Evolutionary conservation across 2,888 invertebrate genomes (phyloP).

Genomic region (Volucella zonaria): DNA sequence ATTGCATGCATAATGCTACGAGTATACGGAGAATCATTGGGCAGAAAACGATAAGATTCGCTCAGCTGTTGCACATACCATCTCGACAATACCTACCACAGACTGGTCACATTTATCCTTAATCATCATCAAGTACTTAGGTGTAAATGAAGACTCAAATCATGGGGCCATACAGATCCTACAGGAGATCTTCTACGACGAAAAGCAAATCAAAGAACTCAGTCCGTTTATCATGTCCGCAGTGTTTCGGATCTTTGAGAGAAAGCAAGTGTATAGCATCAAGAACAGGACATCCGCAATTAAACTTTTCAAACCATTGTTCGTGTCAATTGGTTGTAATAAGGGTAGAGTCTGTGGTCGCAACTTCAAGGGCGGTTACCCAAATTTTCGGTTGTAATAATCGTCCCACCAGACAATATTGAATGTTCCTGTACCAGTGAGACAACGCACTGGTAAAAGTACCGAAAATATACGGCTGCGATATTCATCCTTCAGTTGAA

Average conservation of each 20-base stretch:
- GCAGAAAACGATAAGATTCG: no score
- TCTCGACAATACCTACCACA: conserved; percentile 88
- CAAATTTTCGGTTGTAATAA: no score
- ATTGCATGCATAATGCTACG: no score
- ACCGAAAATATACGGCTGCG: no score
- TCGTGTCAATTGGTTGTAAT: conserved; percentile 80
- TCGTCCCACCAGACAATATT: no score
- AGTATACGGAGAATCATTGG: no score
- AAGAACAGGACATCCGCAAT: conserved; percentile 87
- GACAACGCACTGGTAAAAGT: no score
- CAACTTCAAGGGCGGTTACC: no score
- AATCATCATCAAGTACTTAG: conserved; percentile 86
- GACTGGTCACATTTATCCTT: conserved; percentile 89
- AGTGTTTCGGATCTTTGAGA: conserved; percentile 87
- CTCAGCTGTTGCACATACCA: conserved; percentile 87
- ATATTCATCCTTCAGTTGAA: no score
- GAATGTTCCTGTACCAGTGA: no score
- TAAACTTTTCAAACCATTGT: conserved; percentile 86
- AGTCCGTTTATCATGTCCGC: conserved; percentile 88
- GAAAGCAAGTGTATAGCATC: conserved; percentile 84
- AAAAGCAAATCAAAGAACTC: conserved; percentile 87
- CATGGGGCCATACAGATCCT: conserved; percentile 90
- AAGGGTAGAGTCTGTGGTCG: no score
- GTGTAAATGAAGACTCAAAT: conserved; percentile 85
- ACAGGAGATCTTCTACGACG: conserved; percentile 87